Conservation (phyloP, 2,113 vertebrate genomes). For the Protobothrops flavoviridis region DNA sequence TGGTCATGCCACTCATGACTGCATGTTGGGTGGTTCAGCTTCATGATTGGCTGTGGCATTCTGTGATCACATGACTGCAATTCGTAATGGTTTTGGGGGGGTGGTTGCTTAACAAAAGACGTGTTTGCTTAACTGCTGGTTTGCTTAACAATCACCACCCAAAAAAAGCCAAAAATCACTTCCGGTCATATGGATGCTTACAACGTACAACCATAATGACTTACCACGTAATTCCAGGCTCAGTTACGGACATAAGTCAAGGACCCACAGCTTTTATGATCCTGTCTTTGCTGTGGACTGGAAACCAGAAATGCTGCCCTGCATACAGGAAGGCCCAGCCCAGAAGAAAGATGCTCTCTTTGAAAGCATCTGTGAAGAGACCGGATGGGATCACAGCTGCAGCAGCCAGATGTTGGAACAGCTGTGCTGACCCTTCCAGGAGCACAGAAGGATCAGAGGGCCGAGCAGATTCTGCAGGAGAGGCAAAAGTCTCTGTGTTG, state of each 20-base stretch:
- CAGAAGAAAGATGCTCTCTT: background rate
- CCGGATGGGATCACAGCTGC: background rate
- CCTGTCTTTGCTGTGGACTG: background rate
- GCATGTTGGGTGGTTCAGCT: no score
- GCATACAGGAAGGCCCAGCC: background rate
- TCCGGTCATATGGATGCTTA: no score
- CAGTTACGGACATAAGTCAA: no score
- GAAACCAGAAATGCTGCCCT: rapidly evolving
- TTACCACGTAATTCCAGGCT: no score
- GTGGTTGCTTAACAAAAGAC: background rate
- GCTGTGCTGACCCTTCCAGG: background rate
- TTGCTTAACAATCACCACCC: no score
- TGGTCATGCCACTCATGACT: background rate
- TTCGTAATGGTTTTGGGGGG: no score
- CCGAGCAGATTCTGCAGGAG: background rate
- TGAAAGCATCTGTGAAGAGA: background rate
- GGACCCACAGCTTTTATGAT: background rate
- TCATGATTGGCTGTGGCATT: background rate
- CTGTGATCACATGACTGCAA: background rate
- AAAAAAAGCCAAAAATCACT: no score
- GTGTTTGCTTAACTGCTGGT: no score
- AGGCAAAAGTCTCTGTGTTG: rapidly evolving
- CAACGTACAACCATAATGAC: no score
- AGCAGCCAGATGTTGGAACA: background rate
- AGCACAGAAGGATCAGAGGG: background rate